A percentile compares a stretch with the other conserved stretches of the same genome.
phyloP scores from a whole-genome alignment of 2,113 vertebrate species.

The Ovibos moschatus region DNA sequence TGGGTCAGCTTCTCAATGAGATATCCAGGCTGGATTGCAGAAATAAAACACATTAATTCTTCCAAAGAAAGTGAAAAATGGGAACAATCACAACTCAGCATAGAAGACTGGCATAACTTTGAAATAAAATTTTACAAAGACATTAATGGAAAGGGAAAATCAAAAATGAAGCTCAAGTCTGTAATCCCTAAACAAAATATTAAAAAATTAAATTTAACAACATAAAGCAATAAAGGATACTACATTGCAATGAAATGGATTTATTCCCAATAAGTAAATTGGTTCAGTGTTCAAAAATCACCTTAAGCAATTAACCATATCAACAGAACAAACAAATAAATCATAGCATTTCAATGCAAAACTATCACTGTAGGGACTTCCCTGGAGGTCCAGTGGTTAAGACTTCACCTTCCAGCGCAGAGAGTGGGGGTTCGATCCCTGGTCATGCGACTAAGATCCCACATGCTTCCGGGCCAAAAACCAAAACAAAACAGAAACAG shows the following conservation, averaged over 20 bases:
- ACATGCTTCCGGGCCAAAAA: not conserved
- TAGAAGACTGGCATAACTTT: not conserved
- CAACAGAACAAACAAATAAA: not conserved
- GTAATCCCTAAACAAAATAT: not conserved
- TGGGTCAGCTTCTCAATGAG: not conserved
- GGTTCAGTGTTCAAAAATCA: not conserved
- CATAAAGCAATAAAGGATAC: not conserved
- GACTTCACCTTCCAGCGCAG: not conserved
- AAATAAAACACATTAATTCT: not conserved
- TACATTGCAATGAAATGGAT: not conserved
- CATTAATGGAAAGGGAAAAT: not conserved
- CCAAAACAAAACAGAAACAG: not conserved
- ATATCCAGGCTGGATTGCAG: not conserved
- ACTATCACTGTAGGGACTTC: not conserved
- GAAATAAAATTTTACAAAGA: not conserved
- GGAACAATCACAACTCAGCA: accelerated
- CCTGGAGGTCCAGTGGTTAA: not conserved
- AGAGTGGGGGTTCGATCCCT: not conserved
- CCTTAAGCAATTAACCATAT: not conserved
- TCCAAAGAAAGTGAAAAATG: not conserved
- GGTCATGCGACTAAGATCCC: not conserved
- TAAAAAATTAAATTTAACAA: not conserved
- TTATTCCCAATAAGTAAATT: not conserved
- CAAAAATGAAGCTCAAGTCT: not conserved
- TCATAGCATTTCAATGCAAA: not conserved